Base-by-base conservation (phyloP, 2,888 invertebrate species). In the Stenotaenia linearis region DNA sequence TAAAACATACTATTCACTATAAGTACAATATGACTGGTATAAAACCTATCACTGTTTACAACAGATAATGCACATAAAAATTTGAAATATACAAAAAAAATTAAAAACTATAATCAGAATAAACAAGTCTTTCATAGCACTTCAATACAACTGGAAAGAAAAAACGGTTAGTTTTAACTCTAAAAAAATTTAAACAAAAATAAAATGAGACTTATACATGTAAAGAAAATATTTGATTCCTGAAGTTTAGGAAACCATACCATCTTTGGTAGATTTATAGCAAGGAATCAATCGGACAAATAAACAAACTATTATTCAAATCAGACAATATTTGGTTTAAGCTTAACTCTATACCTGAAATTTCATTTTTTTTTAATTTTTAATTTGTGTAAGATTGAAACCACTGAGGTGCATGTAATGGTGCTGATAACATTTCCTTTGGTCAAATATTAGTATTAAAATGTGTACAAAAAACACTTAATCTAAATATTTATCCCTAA, bases 51-150 rank as follows among this genome's bases (percentile, higher is more conserved):
- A 69, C 69, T 69, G 69, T 69, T 69, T 69, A 69, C 69, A 69
- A 69, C 69, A 69, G 69, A 69, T 69, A 69, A 69, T 69, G 69
- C 69, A 69, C 69, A 69, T 69, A 69, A 69, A 69, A 69, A 69
- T 69, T 69, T 69, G 69, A 69, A 69, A 69, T 69, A 69, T 69
- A 25, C 10, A 25, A 69, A 69, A 69, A 69, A 28, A 69, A 25
- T 28, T 69, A 69, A 69, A 69, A 69, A 69, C 25, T 23, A 69
- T 28, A 69, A 69, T 15, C 69, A 50, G 18, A 50, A 50, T 18
- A 50, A 50, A 32, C 32, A 32, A 21, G 21, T 18, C 10, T 69
- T 6, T 69, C 23, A 69, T 69, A 69, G 28, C 25, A 69, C 25
- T 25, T 69, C 28, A 28, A 28, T 28, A 69, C 25, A 69, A 69